Evolutionary conservation across 92 coral and sea anemone genomes (phyloP).

Genomic region (Palythoa grandis): DNA sequence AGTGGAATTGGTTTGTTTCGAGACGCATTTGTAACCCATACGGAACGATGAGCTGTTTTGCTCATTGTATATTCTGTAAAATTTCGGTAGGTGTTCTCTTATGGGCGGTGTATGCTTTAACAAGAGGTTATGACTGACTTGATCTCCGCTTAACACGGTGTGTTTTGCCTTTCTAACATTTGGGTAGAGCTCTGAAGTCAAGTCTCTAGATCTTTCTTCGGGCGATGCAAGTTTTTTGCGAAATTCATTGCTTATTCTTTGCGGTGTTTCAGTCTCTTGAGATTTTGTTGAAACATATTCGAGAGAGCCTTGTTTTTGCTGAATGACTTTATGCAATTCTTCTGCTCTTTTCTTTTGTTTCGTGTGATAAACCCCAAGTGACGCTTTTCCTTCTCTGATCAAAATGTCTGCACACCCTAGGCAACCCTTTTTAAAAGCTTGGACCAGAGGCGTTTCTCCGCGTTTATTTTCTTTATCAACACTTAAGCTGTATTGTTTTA

Average conservation of each 20-base stretch:
- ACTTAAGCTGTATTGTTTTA: slow-evolving; percentile 63
- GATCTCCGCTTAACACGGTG: slow-evolving; percentile 40
- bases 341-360: slow-evolving; percentile 66
- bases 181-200: not conserved
- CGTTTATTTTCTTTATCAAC: slow-evolving; percentile 67
- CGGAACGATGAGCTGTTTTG: slow-evolving; percentile 77
- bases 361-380: slow-evolving; percentile 63
- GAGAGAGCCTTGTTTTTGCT: not conserved
- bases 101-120: slow-evolving; percentile 61
- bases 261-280: not conserved
- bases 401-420: slow-evolving; percentile 67
- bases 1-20: slow-evolving; percentile 22
- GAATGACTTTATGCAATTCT: slow-evolving; percentile 64
- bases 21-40: slow-evolving; percentile 62
- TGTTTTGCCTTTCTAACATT: not conserved
- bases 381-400: slow-evolving; percentile 71
- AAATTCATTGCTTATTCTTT: not conserved
- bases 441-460: slow-evolving; percentile 81
- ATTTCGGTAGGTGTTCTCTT: slow-evolving; percentile 56
- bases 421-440: slow-evolving; percentile 71
- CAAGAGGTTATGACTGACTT: slow-evolving; percentile 44
- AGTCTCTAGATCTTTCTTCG: no score
- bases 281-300: not conserved
- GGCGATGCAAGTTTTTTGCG: not conserved
- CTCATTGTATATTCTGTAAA: slow-evolving; percentile 69